Conservation (phyloP, 2,888 invertebrate genomes). For the Archips xylosteana region DNA sequence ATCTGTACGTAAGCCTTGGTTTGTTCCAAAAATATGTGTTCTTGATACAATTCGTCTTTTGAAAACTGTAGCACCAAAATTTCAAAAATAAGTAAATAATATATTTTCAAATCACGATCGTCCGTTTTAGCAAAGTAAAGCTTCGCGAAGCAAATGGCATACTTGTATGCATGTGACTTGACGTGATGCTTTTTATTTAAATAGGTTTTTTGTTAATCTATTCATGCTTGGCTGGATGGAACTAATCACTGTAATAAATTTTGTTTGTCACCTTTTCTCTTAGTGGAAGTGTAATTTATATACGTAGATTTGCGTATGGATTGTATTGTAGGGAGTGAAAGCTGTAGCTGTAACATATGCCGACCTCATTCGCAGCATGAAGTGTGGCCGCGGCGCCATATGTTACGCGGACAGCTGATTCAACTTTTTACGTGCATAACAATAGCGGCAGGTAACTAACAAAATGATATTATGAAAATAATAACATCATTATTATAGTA, state of each 20-base stretch:
- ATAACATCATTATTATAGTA: constrained; percentile 32
- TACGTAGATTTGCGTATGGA: constrained; percentile 60
- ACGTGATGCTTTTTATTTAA: constrained; percentile 52
- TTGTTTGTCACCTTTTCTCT: constrained; percentile 36
- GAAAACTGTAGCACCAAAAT: background rate
- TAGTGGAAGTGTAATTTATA: constrained; percentile 41
- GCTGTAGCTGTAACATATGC: constrained; percentile 82
- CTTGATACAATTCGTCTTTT: background rate
- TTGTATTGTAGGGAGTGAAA: constrained; percentile 81
- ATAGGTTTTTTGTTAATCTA: constrained; percentile 52
- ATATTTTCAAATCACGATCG: background rate
- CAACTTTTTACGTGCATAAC: constrained; percentile 56
- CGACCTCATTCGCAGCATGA: constrained; percentile 80
- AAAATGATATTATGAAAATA: constrained; percentile 28
- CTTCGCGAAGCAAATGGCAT: constrained; percentile 15
- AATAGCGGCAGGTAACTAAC: constrained; percentile 43
- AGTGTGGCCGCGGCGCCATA: constrained; percentile 79
- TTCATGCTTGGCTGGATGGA: constrained; percentile 49
- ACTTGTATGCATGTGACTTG: constrained; percentile 56
- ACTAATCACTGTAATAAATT: constrained; percentile 41
- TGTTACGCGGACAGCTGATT: constrained; percentile 78
- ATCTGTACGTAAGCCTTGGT: constrained; percentile 33
- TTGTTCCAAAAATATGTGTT: constrained; percentile 11
- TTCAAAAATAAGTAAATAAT: no score
- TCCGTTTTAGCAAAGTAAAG: background rate